Conservation (phyloP, 2,888 invertebrate genomes). For the Nudaria mundana region DNA sequence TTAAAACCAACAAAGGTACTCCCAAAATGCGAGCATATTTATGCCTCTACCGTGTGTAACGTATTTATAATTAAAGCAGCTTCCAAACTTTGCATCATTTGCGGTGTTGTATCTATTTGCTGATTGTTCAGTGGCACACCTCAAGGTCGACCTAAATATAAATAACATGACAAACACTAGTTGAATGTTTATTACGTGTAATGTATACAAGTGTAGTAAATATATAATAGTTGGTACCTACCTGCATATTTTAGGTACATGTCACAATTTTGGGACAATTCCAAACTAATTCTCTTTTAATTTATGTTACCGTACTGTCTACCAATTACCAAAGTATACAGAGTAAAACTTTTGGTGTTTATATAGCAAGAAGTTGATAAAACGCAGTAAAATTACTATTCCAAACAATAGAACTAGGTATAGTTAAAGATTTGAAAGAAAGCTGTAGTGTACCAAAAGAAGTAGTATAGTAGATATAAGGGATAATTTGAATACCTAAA, state of each 20-base stretch:
- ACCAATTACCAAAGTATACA: conserved; percentile 9
- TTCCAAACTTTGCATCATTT: neutral
- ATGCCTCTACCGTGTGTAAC: too few species aligned
- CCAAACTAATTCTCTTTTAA: conserved; percentile 16
- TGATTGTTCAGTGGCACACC: neutral
- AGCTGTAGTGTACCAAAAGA: too few species aligned
- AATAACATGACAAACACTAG: neutral
- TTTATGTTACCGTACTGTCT: conserved; percentile 11
- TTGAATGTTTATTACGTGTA: neutral
- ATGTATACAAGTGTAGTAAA: neutral
- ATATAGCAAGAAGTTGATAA: neutral
- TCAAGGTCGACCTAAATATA: neutral
- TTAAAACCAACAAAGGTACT: too few species aligned
- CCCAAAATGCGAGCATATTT: too few species aligned
- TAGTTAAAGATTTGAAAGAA: too few species aligned
- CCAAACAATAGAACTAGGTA: neutral
- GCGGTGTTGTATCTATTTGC: neutral
- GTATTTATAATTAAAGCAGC: too few species aligned
- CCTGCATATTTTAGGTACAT: conserved; percentile 4
- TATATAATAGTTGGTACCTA: neutral
- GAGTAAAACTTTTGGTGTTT: conserved; percentile 6
- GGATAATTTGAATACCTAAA: too few species aligned
- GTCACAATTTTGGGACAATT: conserved; percentile 21
- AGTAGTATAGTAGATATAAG: too few species aligned
- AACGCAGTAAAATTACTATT: neutral